Evolutionary conservation across 2,888 invertebrate genomes (phyloP).

Genomic region (Meteorus cinctellus): DNA sequence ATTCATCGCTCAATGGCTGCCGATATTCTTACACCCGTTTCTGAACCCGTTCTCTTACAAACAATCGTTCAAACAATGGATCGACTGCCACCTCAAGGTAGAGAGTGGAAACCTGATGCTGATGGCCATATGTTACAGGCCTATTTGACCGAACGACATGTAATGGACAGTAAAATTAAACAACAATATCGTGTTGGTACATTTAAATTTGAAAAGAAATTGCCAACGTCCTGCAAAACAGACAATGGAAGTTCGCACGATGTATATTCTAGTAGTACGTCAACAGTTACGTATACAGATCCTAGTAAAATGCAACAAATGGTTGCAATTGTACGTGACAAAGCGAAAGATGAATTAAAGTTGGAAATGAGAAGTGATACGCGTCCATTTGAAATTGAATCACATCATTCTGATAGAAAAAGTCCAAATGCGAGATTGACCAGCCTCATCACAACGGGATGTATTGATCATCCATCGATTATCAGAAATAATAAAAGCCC

Average conservation of each 20-base stretch:
- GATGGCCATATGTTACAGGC: conserved; percentile 82
- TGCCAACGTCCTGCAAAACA: conserved; percentile 54
- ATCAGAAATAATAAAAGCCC: conserved; percentile 27
- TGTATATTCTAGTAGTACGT: conserved; percentile 56
- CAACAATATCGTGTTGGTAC: conserved; percentile 73
- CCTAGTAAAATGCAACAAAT: conserved; percentile 60
- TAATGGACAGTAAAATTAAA: conserved; percentile 82
- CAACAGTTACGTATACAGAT: conserved; percentile 64
- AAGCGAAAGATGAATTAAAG: conserved; percentile 61
- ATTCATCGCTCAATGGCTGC: conserved; percentile 63
- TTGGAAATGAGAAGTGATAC: conserved; percentile 61
- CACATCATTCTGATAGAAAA: conserved; percentile 56
- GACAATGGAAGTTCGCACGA: conserved; percentile 53
- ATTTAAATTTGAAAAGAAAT: conserved; percentile 57
- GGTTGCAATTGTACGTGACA: conserved; percentile 52
- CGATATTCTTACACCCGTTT: conserved; percentile 78
- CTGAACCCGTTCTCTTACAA: conserved; percentile 78
- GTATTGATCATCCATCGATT: conserved; percentile 50
- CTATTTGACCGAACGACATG: conserved; percentile 82
- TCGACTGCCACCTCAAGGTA: conserved; percentile 76
- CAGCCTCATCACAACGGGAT: conserved; percentile 46
- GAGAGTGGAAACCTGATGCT: conserved; percentile 74
- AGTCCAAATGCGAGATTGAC: conserved; percentile 49
- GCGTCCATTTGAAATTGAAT: conserved; percentile 59
- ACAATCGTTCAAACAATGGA: conserved; percentile 80